phyloP scores from a whole-genome alignment of 2,113 vertebrate species.

The Lophochroa leadbeateri region DNA sequence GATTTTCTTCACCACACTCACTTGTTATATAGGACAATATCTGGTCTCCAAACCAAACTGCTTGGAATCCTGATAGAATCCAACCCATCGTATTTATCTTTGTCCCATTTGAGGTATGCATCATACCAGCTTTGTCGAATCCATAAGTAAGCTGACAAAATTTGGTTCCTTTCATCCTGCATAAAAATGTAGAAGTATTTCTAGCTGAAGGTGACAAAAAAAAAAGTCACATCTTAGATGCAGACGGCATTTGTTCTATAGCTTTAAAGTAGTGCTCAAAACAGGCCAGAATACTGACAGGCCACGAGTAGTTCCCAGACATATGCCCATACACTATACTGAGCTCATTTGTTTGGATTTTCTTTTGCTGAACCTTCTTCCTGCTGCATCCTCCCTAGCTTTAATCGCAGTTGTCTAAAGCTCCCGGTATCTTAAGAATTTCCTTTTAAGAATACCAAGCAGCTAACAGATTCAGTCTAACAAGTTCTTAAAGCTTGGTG shows the following conservation, averaged over 20 bases:
- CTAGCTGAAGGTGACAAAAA: neutral
- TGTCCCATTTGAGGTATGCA: slow-evolving; percentile 91
- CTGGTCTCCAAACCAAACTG: slow-evolving; percentile 93
- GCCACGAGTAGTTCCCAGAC: neutral
- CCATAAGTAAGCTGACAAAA: slow-evolving; percentile 94
- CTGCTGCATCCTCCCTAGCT: neutral
- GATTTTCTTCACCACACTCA: slow-evolving; percentile 66
- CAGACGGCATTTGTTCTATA: neutral
- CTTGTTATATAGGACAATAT: slow-evolving; percentile 98
- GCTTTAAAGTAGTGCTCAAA: neutral
- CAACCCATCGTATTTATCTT: slow-evolving; percentile 91
- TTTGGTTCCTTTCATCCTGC: slow-evolving; percentile 96
- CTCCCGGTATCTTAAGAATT: neutral
- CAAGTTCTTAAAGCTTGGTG: neutral
- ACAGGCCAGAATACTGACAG: neutral
- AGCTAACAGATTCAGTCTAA: neutral
- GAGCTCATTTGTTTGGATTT: neutral
- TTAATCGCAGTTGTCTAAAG: neutral
- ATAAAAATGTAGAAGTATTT: neutral
- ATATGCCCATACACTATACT: neutral
- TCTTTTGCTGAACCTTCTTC: neutral
- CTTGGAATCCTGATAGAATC: slow-evolving; percentile 97
- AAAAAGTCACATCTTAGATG: neutral
- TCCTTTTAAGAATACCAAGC: neutral
- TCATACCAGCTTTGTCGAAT: slow-evolving; percentile 94